Base-by-base conservation (phyloP, 2,888 invertebrate species). In the Eudasyphora cyanicolor region DNA sequence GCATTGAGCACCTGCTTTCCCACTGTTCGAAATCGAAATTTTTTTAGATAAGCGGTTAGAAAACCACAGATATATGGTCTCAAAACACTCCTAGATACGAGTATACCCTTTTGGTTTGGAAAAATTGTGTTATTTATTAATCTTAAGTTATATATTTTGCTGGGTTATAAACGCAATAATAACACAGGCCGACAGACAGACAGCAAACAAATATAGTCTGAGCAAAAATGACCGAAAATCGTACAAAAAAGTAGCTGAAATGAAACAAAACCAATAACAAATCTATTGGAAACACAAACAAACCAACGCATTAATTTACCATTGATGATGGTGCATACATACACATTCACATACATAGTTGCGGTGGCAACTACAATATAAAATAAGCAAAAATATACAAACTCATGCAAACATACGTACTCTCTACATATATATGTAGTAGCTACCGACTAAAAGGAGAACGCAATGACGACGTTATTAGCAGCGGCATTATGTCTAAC, bases 401-500 rank as follows among this genome's bases (percentile, higher is more conserved):
- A n/a, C 32, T 45, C 21, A 60, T 21, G 38, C 64, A 64, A n/a
- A 32, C 32, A 62, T 12, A 35, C 19, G 21, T 42, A 67, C 35
- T 12, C 17, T 42, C 5, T 19, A 35, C 21, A 54, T 1, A 27
- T 60, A 14, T 57, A 57, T 57, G 35, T 17, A 27, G 57, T 38
- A 62, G 19, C n/a, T 64, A 21, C 19, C 19, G 32, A n/a, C n/a
- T 35, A 19, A 67, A 38, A 19, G 2, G 67, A 38, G 14, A 35
- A 8, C 73, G 6, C 54, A 54, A 73, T 54, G 57, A 73, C 29
- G 57, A 73, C 14, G 54, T 51, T 80, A 67, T 71, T 70, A 74
- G 75, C 49, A 70, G 62, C 62, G 17, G 45, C 54, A 82, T 82
- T 38, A 62, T 79, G 80, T 80, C 51, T 54, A 69, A 38, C 69